A percentile compares a stretch with the other conserved stretches of the same genome.
phyloP scores from a whole-genome alignment of 2,113 vertebrate species.

The Mionectes macconnelli region DNA sequence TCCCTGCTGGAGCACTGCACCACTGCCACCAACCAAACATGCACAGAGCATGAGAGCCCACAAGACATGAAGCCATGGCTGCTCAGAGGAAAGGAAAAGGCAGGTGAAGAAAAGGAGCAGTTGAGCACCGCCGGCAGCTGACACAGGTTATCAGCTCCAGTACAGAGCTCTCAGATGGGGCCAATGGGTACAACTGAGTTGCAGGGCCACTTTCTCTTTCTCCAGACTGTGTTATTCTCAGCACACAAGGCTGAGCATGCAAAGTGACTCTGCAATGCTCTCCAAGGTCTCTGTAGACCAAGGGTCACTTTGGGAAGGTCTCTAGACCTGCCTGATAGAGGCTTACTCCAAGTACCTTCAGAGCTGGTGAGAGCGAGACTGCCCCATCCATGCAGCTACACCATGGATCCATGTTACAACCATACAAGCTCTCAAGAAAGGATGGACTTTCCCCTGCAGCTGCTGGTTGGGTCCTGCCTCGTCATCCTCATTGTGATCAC shows the following conservation, averaged over 20 bases:
- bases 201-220: background rate
- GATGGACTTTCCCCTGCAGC: conserved; percentile 10
- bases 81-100: background rate
- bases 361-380: background rate
- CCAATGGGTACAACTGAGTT: background rate
- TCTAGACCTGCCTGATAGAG: background rate
- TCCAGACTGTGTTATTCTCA: background rate
- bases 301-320: background rate
- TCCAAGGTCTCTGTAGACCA: background rate
- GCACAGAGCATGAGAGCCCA: background rate
- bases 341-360: background rate
- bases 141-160: fast-evolving
- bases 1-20: background rate
- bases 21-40: background rate
- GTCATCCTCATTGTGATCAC: conserved; percentile 82
- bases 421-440: background rate
- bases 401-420: conserved; percentile 50
- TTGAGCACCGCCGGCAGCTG: background rate
- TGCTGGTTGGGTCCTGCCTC: conserved; percentile 75
- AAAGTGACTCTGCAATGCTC: background rate
- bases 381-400: background rate
- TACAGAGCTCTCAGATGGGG: background rate
- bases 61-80: background rate
- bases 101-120: background rate
- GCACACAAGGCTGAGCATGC: background rate